phyloP scores from a whole-genome alignment of 2,113 vertebrate genomes.

The Sphaerodactylus townsendi region DNA sequence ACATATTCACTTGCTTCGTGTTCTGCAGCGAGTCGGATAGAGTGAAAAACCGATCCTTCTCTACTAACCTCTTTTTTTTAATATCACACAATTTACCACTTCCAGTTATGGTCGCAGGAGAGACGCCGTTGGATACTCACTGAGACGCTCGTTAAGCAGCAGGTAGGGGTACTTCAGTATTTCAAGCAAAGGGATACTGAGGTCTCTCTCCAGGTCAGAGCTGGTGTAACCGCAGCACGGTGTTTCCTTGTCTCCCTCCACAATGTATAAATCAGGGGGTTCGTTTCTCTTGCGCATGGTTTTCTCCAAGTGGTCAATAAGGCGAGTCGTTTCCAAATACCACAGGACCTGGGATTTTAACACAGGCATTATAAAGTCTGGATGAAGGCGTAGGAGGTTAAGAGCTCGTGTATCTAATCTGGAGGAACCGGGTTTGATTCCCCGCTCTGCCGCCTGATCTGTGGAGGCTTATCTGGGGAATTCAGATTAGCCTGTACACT shows the following conservation, averaged over 20 bases:
- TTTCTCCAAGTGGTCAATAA: constrained; percentile 75
- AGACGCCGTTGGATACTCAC: constrained; percentile 66
- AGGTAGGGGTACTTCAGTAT: constrained; percentile 85
- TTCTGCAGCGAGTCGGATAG: too few species aligned
- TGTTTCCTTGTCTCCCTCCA: constrained; percentile 74
- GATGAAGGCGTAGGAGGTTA: too few species aligned
- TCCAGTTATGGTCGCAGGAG: too few species aligned
- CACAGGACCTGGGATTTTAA: constrained; percentile 71
- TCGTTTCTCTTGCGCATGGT: constrained; percentile 61
- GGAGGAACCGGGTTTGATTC: too few species aligned
- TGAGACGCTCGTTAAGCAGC: constrained; percentile 75
- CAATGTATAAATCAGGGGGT: constrained; percentile 77
- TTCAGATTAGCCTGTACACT: too few species aligned
- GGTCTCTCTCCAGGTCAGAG: constrained; percentile 77
- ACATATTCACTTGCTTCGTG: too few species aligned
- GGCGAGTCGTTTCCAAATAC: constrained; percentile 81
- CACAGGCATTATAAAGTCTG: neutral
- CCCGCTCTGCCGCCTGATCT: too few species aligned
- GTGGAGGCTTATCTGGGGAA: too few species aligned
- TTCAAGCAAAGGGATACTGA: constrained; percentile 82
- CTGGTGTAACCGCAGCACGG: constrained; percentile 67
- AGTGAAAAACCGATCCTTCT: too few species aligned
- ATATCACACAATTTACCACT: too few species aligned
- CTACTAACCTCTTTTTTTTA: neutral
- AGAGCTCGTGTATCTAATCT: too few species aligned